A percentile compares a stretch with the other conserved stretches of the same genome.
These are phyloP conservation scores for Holothuria leucospilota DNA, from an alignment of 53 echinoderm and acorn worm species.

Conservation along the genomic window DNA sequence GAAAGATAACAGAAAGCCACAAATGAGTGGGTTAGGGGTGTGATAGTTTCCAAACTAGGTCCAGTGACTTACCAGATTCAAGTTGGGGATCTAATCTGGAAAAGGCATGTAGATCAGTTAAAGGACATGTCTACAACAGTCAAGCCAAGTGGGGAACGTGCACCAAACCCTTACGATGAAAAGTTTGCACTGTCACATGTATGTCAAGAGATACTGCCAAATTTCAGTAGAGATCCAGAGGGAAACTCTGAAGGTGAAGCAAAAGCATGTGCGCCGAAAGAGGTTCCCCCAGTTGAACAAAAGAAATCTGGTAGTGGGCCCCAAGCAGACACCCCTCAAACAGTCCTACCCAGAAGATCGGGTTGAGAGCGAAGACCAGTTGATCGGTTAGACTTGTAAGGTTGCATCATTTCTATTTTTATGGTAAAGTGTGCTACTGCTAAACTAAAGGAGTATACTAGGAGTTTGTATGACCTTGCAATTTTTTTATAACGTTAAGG, in stretches of 20 bases:
- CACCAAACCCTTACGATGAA: background rate
- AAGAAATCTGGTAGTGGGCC: too few species aligned
- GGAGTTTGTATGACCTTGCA: too few species aligned
- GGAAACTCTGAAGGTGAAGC: background rate
- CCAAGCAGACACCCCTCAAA: too few species aligned
- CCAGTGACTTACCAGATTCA: conserved; percentile 15
- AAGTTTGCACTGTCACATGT: background rate
- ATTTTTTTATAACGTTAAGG: too few species aligned
- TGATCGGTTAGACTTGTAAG: too few species aligned
- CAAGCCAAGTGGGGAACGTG: background rate
- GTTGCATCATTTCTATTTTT: too few species aligned
- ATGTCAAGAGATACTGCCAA: background rate
- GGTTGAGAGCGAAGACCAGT: too few species aligned
- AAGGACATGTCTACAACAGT: conserved; percentile 10
- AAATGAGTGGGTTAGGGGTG: background rate
- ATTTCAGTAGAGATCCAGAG: conserved; percentile 6
- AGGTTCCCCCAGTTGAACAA: too few species aligned
- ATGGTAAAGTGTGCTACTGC: too few species aligned
- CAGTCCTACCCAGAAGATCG: too few species aligned
- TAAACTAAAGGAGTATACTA: too few species aligned
- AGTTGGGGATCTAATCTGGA: background rate
- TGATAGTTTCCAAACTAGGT: background rate
- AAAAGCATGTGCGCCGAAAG: background rate
- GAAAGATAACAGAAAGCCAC: conserved; percentile 1
- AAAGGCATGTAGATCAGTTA: conserved; percentile 22